Evolutionary conservation across 2,113 vertebrate genomes (phyloP).

Genomic region (Dipodomys merriami): DNA sequence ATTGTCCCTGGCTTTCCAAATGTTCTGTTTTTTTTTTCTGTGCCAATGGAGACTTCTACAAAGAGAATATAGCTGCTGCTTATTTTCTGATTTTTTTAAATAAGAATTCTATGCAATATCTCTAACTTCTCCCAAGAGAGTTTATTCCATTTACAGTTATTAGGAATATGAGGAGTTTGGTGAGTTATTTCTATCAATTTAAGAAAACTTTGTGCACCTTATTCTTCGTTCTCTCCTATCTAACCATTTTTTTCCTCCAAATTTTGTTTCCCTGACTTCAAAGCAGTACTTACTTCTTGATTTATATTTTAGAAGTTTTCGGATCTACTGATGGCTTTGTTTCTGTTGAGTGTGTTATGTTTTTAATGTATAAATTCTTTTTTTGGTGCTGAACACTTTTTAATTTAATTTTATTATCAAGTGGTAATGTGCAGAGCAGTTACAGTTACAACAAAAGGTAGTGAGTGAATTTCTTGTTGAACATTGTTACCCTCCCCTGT

Average conservation of each 20-base stretch:
- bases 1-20: background rate
- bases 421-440: too few species aligned
- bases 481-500: too few species aligned
- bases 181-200: background rate
- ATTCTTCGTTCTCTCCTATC: background rate
- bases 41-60: conserved; percentile 1
- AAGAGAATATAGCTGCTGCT: background rate
- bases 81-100: background rate
- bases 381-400: too few species aligned
- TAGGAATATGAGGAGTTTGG: background rate
- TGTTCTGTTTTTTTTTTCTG: background rate
- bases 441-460: too few species aligned
- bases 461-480: too few species aligned
- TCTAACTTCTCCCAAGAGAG: background rate
- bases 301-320: background rate
- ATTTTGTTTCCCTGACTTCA: background rate
- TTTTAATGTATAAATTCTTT: conserved; percentile 21
- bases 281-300: background rate
- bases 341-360: background rate
- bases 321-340: background rate
- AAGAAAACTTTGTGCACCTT: background rate
- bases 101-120: background rate
- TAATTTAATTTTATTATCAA: too few species aligned
- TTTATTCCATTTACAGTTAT: conserved; percentile 22
- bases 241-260: background rate